phyloP scores from a whole-genome alignment of 2,888 invertebrate genomes.

The Lepeophtheirus nordmannii region DNA sequence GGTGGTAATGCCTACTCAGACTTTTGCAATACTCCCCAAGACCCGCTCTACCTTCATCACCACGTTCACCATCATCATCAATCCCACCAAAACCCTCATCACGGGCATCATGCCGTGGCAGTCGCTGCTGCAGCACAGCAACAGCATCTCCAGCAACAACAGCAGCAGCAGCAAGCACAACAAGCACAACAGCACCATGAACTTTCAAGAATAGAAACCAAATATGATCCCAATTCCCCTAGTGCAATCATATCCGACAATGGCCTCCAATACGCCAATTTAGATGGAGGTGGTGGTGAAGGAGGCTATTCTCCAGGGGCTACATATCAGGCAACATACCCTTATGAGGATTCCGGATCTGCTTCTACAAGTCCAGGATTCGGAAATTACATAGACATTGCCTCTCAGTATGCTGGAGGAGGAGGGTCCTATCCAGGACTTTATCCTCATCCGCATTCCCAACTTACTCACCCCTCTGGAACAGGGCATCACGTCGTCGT shows the following conservation, averaged over 20 bases:
- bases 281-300: conserved; percentile 17
- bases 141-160: background rate
- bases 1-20: background rate
- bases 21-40: too few species aligned
- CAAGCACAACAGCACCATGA: background rate
- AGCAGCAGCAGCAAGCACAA: background rate
- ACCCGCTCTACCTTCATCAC: background rate
- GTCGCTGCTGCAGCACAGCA: too few species aligned
- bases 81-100: background rate
- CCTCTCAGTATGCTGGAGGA: background rate
- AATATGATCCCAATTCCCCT: conserved; percentile 13
- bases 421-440: background rate
- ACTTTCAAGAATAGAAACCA: conserved; percentile 13
- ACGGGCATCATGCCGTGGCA: background rate
- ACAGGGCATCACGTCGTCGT: background rate
- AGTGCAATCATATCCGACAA: conserved; percentile 18
- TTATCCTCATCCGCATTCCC: background rate
- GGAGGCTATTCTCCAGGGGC: background rate
- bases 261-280: conserved; percentile 23
- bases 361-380: too few species aligned
- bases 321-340: conserved; percentile 13
- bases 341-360: background rate
- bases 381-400: too few species aligned
- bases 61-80: background rate
- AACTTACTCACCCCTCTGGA: background rate